phyloP scores from a whole-genome alignment of 2,113 vertebrate species.

The Lota lota region DNA sequence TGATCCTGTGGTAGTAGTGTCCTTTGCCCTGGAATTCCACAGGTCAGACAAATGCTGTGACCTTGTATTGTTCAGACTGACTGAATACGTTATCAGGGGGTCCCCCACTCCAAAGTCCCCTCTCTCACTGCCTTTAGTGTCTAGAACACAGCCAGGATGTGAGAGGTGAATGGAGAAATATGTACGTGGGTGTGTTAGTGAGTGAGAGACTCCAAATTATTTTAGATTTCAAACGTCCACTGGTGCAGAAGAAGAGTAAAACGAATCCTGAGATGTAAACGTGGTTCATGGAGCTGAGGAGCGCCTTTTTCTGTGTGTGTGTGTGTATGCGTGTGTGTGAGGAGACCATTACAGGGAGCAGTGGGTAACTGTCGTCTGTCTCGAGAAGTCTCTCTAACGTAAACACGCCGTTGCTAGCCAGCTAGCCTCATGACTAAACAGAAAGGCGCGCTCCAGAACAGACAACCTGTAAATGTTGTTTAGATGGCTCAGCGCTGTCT shows the following conservation, averaged over 20 bases:
- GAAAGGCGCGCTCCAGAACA: background rate
- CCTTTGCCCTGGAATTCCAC: conserved; percentile 64
- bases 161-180: background rate
- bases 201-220: background rate
- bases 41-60: conserved; percentile 63
- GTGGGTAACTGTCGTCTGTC: conserved; percentile 3
- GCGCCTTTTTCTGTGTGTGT: background rate
- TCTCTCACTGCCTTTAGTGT: background rate
- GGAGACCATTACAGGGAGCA: background rate
- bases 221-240: too few species aligned
- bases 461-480: conserved; percentile 13
- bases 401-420: conserved; percentile 29
- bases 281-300: too few species aligned
- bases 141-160: background rate
- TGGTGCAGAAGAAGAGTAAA: background rate
- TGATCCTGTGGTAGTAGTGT: conserved; percentile 44
- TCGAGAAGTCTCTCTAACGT: conserved; percentile 11
- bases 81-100: conserved; percentile 28
- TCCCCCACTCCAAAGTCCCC: background rate
- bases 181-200: background rate
- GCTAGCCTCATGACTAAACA: background rate
- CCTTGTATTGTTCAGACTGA: conserved; percentile 36
- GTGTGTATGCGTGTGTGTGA: background rate
- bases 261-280: background rate
- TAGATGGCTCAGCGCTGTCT: background rate